phyloP scores from a whole-genome alignment of 2,888 invertebrate genomes.

The Conomelus anceps region DNA sequence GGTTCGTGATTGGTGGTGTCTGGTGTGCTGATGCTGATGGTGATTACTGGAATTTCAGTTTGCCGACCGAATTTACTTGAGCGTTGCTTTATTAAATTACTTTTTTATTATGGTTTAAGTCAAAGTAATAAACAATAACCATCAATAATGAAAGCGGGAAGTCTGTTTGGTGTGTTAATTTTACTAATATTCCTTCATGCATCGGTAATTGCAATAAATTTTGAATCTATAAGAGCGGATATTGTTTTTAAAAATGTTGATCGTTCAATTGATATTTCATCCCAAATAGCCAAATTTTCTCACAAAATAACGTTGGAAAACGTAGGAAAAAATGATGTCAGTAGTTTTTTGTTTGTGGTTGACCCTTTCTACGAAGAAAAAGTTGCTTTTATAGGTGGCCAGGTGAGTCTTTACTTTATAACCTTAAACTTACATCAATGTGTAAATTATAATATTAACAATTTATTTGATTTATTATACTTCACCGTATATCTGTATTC shows the following conservation, averaged over 20 bases:
- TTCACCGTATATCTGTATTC: no score
- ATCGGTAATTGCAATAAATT: not conserved
- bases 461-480: no score
- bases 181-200: not conserved
- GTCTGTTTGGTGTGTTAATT: not conserved
- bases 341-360: conserved; percentile 62
- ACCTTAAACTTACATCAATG: conserved; percentile 44
- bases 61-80: no score
- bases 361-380: conserved; percentile 56
- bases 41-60: no score
- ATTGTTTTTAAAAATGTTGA: conserved; percentile 73
- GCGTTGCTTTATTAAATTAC: no score
- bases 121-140: no score
- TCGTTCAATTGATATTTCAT: conserved; percentile 75
- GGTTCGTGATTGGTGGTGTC: no score
- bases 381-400: conserved; percentile 66
- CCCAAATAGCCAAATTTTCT: conserved; percentile 80
- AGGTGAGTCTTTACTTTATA: conserved; percentile 52
- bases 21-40: no score
- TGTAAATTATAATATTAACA: no score
- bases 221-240: conserved; percentile 45
- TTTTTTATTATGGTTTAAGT: no score
- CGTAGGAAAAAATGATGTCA: conserved; percentile 62
- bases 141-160: not conserved
- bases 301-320: conserved; percentile 79